A percentile compares a stretch with the other conserved stretches of the same genome.
These are phyloP conservation scores for Euwallacea similis DNA, from an alignment of 1,140 invertebrate species.

Conservation along the genomic window DNA sequence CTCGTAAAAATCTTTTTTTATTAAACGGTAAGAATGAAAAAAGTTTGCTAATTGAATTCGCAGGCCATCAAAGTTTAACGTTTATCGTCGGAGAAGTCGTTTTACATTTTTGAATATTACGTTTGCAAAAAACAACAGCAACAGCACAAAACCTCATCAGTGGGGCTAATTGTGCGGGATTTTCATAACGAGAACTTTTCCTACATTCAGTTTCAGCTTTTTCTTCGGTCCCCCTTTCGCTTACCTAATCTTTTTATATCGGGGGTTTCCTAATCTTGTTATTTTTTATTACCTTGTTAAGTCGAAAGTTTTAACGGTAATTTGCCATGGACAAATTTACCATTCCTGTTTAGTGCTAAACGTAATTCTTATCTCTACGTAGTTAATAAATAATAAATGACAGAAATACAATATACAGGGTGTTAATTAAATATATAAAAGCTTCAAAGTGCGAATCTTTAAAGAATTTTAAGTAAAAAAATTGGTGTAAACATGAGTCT, in stretches of 20 bases:
- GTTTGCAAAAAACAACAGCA: slow-evolving; percentile 12
- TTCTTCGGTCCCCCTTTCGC: slow-evolving; percentile 13
- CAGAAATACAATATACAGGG: too few relatives aligned
- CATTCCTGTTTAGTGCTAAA: too few relatives aligned
- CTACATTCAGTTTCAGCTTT: neutral
- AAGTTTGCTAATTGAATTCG: slow-evolving; percentile 32
- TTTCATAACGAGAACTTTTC: slow-evolving; percentile 26
- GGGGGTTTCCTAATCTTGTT: slow-evolving; percentile 20
- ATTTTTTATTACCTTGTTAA: too few relatives aligned
- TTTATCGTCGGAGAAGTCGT: slow-evolving; percentile 26
- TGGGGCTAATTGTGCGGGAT: slow-evolving; percentile 21
- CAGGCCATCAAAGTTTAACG: slow-evolving; percentile 31
- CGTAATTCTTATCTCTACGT: too few relatives aligned
- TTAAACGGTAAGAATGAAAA: slow-evolving; percentile 30
- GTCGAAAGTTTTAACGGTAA: too few relatives aligned
- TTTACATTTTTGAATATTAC: slow-evolving; percentile 24
- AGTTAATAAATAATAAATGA: too few relatives aligned
- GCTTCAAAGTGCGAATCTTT: too few relatives aligned
- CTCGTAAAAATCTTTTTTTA: slow-evolving; percentile 32
- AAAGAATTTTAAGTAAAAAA: too few relatives aligned
- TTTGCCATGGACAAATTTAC: too few relatives aligned
- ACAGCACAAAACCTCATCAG: slow-evolving; percentile 27
- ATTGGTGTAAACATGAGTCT: too few relatives aligned
- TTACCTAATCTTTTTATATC: slow-evolving; percentile 15
- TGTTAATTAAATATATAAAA: too few relatives aligned